A percentile compares a stretch with the other conserved stretches of the same genome.
phyloP scores from a whole-genome alignment of 1,140 invertebrate genomes.

The Asobara japonica region DNA sequence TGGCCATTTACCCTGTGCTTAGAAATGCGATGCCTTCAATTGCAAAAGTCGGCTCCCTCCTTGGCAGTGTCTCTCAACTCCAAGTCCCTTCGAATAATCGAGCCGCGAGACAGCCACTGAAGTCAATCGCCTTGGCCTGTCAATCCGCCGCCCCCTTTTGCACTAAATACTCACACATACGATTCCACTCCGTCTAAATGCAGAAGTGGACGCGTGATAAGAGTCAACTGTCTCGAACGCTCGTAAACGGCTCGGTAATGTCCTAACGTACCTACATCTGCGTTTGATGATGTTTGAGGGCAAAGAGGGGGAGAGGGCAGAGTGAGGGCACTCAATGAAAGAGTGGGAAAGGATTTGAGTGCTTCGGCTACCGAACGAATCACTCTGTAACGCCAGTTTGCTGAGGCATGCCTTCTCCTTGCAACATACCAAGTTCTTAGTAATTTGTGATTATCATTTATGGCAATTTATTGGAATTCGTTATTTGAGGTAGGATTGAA shows the following conservation, averaged over 20 bases:
- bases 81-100: neutral
- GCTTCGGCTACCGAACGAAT: constrained; percentile 22
- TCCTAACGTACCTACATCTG: neutral
- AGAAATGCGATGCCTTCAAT: too few relatives aligned
- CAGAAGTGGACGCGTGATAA: constrained; percentile 8
- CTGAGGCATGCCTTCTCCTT: constrained; percentile 25
- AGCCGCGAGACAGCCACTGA: constrained; percentile 38
- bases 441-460: neutral
- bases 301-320: neutral
- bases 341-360: constrained; percentile 38
- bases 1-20: too few relatives aligned
- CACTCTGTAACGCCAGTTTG: constrained; percentile 22
- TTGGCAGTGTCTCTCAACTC: neutral
- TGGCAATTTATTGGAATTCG: neutral
- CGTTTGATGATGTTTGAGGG: constrained; percentile 5
- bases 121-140: constrained; percentile 53
- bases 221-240: neutral
- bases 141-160: constrained; percentile 41
- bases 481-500: neutral
- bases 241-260: neutral
- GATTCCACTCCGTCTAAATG: neutral
- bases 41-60: too few relatives aligned
- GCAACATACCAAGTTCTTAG: neutral
- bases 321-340: constrained; percentile 23
- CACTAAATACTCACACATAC: constrained; percentile 16